Percentiles rank a stretch among this genome's conserved stretches.
Evolutionary conservation across 2,888 invertebrate genomes (phyloP).

Genomic region (Dugesia japonica): DNA sequence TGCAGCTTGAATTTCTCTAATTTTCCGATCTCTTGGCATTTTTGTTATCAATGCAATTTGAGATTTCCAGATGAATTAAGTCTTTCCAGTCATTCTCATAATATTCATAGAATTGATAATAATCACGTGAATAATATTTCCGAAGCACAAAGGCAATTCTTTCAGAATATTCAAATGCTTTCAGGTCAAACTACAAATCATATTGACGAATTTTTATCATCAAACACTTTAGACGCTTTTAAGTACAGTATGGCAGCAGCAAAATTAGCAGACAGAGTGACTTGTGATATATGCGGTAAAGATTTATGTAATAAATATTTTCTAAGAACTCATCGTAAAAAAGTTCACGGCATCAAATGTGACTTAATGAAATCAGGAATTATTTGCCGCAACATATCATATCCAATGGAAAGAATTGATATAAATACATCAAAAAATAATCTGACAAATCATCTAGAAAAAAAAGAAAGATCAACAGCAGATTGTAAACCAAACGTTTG

Average conservation of each 20-base stretch:
- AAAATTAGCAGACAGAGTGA: slow-evolving; percentile 43
- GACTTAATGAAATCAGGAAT: neutral
- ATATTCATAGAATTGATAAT: neutral
- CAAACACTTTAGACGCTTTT: slow-evolving; percentile 35
- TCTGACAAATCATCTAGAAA: neutral
- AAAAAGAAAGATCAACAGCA: neutral
- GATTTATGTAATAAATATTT: slow-evolving; percentile 31
- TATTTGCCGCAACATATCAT: neutral
- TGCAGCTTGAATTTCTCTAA: neutral
- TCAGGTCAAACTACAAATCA: neutral
- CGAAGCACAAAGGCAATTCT: neutral
- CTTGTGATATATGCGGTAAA: neutral
- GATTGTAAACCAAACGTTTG: neutral
- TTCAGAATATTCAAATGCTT: neutral
- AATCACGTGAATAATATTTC: neutral
- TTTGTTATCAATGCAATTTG: neutral
- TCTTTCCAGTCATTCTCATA: neutral
- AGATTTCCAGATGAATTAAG: neutral
- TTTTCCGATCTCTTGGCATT: neutral
- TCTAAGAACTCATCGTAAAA: slow-evolving; percentile 22
- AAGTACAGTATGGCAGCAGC: slow-evolving; percentile 44
- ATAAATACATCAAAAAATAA: neutral
- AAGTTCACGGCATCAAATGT: slow-evolving; percentile 23
- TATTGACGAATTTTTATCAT: neutral
- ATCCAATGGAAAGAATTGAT: neutral